phyloP scores from a whole-genome alignment of 2,797 vertebrate genomes.

The Bradypus variegatus region DNA sequence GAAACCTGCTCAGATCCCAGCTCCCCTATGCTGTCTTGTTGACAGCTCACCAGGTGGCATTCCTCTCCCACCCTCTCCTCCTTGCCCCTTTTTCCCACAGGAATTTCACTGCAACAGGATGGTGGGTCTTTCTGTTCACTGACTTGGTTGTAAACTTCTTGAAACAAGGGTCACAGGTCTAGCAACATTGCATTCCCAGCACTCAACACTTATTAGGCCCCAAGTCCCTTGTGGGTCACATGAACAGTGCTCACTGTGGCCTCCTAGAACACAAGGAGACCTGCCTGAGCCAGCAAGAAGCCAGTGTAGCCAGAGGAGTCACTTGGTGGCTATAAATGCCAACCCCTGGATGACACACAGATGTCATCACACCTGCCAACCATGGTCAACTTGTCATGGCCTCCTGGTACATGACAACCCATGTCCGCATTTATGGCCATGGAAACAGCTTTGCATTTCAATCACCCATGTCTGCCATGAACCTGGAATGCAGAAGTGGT shows the following conservation, averaged over 20 bases:
- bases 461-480: accelerated
- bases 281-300: neutral
- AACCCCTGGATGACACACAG: neutral
- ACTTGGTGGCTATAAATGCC: neutral
- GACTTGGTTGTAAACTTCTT: neutral
- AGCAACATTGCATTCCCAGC: neutral
- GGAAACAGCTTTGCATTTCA: neutral
- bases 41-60: neutral
- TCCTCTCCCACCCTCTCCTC: neutral
- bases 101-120: neutral
- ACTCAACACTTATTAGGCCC: neutral
- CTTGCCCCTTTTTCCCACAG: neutral
- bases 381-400: neutral
- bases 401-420: neutral
- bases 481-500: accelerated
- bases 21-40: neutral
- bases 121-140: neutral
- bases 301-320: neutral
- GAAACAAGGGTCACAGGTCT: neutral
- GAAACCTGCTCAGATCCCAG: neutral
- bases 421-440: neutral
- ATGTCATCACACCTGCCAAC: neutral
- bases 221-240: neutral
- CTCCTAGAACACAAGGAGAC: neutral
- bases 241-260: neutral